Evolutionary conservation across 2,888 invertebrate species (phyloP).

Genomic region (Cheiracanthium punctorium): DNA sequence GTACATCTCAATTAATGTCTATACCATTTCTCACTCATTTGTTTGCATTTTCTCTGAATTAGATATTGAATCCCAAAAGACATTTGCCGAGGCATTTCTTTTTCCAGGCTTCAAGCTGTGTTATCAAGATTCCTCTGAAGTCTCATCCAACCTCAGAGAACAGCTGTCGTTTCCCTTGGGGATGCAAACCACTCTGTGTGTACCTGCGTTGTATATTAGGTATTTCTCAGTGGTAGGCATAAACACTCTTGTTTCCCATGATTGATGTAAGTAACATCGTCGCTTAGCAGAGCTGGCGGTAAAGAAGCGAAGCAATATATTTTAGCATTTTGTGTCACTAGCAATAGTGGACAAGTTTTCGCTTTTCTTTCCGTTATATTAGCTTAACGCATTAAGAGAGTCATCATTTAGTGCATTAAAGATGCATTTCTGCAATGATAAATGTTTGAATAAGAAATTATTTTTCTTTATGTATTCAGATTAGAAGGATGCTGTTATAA

Average conservation of each 20-base stretch:
- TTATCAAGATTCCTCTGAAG: not conserved
- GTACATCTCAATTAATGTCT: no score
- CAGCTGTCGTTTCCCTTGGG: not conserved
- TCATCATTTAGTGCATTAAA: no score
- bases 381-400: no score
- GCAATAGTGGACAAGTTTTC: no score
- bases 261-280: not conserved
- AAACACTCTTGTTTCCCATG: not conserved
- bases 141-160: not conserved
- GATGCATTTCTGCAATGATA: no score
- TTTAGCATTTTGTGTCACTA: not conserved
- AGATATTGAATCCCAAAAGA: not conserved
- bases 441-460: no score
- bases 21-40: not conserved
- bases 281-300: not conserved
- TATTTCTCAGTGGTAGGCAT: not conserved
- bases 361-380: no score
- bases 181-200: conserved; percentile 6
- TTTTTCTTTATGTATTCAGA: no score
- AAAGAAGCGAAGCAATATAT: not conserved
- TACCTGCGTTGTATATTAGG: conserved; percentile 1
- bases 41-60: not conserved
- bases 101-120: not conserved
- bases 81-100: not conserved
- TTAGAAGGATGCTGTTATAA: no score